Conservation (phyloP, 2,797 vertebrate species). For the Lutjanus argentimaculatus region DNA sequence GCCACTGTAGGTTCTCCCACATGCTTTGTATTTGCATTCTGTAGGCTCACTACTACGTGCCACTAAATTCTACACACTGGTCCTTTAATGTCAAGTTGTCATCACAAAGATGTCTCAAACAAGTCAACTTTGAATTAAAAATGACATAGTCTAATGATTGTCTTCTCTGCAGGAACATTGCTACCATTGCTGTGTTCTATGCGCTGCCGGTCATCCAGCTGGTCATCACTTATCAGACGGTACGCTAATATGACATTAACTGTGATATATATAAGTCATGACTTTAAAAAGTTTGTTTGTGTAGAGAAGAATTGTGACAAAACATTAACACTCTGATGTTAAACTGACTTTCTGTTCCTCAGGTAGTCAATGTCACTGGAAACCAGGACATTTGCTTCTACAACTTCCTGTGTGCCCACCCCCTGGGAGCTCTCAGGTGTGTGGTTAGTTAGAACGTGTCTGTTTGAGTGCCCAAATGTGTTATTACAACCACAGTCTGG, state of each 20-base stretch:
- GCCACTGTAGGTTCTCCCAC: too few relatives aligned
- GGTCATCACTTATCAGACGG: conserved; percentile 98
- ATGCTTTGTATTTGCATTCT: too few relatives aligned
- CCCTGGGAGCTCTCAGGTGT: conserved; percentile 94
- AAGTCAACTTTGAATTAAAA: too few relatives aligned
- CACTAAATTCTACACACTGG: too few relatives aligned
- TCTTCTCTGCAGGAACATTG: conserved; percentile 91
- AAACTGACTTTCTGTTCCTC: conserved; percentile 22
- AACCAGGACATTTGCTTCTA: conserved; percentile 99
- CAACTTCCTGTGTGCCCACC: conserved; percentile 97
- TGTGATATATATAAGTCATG: background rate
- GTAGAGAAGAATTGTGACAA: background rate
- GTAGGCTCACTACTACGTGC: too few relatives aligned
- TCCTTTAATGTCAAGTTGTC: too few relatives aligned
- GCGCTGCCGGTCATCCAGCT: conserved; percentile 96
- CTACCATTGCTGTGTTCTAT: conserved; percentile 96
- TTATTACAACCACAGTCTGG: background rate
- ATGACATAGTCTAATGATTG: background rate
- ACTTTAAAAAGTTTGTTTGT: too few relatives aligned
- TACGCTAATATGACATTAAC: conserved; percentile 57
- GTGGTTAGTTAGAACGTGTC: background rate
- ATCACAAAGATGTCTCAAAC: too few relatives aligned
- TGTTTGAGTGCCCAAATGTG: background rate
- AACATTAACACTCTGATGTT: background rate
- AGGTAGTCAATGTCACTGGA: conserved; percentile 97